Percentiles rank a stretch among this genome's conserved stretches.
Evolutionary conservation across 2,113 vertebrate genomes (phyloP).

Genomic region (Cynopterus brachyotis): DNA sequence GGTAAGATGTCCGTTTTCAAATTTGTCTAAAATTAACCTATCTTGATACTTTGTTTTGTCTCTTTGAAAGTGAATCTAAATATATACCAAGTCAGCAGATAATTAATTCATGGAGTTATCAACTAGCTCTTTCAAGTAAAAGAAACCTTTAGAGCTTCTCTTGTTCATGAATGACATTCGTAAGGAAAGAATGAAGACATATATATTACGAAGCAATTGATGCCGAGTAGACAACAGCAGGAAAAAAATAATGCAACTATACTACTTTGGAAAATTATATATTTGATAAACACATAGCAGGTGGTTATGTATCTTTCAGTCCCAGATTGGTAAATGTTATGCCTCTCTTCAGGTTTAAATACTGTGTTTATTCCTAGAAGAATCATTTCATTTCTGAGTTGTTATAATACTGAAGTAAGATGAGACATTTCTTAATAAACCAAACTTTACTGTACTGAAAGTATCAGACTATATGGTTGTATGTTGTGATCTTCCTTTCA

Average conservation of each 20-base stretch:
- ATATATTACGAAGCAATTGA: neutral
- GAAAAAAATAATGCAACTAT: neutral
- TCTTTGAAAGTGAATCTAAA: neutral
- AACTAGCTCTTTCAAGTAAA: neutral
- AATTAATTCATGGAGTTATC: neutral
- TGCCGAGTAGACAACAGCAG: neutral
- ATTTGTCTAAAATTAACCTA: neutral
- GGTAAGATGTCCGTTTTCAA: slow-evolving; percentile 86
- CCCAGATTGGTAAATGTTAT: neutral
- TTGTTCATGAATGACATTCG: neutral
- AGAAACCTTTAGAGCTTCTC: neutral
- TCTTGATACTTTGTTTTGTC: neutral
- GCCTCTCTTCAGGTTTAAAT: slow-evolving; percentile 18
- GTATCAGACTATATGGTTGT: neutral
- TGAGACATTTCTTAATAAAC: slow-evolving; percentile 23
- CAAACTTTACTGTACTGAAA: neutral
- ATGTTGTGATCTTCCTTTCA: neutral
- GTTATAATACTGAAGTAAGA: neutral
- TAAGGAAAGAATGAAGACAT: neutral
- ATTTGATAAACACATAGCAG: neutral
- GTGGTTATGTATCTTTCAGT: neutral
- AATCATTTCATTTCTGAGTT: slow-evolving; percentile 38
- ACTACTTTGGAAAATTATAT: neutral
- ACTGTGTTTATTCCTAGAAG: slow-evolving; percentile 16
- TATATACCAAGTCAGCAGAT: neutral